A percentile compares a stretch with the other conserved stretches of the same genome.
Conservation (phyloP, 2,888 invertebrate genomes). For the Dorcus hopei region DNA sequence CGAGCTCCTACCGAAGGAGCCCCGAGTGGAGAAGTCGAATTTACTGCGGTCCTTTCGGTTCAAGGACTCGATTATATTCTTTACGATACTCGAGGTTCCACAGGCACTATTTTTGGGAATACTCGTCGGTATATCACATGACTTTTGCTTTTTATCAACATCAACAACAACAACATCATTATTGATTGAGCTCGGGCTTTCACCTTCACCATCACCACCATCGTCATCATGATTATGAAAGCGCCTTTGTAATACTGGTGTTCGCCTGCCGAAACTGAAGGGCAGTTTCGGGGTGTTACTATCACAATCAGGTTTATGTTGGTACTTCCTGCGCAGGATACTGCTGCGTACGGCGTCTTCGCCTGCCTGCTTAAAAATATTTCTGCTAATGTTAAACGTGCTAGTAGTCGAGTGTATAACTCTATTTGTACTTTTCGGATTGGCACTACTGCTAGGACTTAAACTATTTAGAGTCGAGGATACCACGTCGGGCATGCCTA, state of each 20-base stretch:
- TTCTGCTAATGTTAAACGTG: slow-evolving; percentile 32
- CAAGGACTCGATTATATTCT: slow-evolving; percentile 45
- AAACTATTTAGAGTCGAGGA: slow-evolving; percentile 30
- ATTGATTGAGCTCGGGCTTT: not conserved
- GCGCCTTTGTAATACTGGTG: too few relatives aligned
- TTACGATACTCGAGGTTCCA: slow-evolving; percentile 37
- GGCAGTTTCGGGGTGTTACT: too few relatives aligned
- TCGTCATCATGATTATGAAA: too few relatives aligned
- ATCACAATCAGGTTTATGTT: not conserved
- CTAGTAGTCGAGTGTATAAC: not conserved
- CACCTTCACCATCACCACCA: not conserved
- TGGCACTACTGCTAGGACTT: not conserved
- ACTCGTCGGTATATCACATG: not conserved
- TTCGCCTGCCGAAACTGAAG: too few relatives aligned
- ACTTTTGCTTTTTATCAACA: too few relatives aligned
- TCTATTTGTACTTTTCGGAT: slow-evolving; percentile 2
- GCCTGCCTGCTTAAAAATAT: slow-evolving; percentile 29
- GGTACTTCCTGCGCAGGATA: not conserved
- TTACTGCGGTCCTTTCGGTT: slow-evolving; percentile 40
- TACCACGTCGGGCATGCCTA: slow-evolving; percentile 33
- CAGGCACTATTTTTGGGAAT: slow-evolving; percentile 7
- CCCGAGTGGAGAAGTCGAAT: slow-evolving; percentile 35
- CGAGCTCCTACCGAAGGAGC: slow-evolving; percentile 42
- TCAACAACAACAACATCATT: not conserved
- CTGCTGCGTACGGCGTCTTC: not conserved